Evolutionary conservation across 2,797 vertebrate species (phyloP).

Genomic region (Poecilia gillii): DNA sequence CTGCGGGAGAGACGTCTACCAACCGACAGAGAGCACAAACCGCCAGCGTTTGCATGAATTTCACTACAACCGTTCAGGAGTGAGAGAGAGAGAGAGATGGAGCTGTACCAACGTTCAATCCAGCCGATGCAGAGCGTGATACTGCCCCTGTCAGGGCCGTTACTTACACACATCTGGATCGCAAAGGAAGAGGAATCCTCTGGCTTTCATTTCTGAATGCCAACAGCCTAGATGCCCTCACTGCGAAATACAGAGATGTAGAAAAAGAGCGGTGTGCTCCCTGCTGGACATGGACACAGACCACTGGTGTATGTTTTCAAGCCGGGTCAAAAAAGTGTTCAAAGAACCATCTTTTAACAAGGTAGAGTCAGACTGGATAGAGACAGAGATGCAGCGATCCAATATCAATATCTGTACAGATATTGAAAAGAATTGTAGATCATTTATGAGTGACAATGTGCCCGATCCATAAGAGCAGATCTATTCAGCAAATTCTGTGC

Average conservation of each 20-base stretch:
- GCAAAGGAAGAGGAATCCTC: conserved; percentile 15
- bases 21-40: conserved; percentile 29
- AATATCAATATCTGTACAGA: no score
- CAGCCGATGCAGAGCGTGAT: neutral
- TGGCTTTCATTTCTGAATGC: conserved; percentile 27
- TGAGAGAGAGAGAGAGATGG: neutral
- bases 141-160: neutral
- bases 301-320: no score
- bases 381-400: no score
- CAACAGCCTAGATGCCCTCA: conserved; percentile 37
- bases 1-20: conserved; percentile 13
- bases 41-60: conserved; percentile 21
- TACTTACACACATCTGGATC: conserved; percentile 26
- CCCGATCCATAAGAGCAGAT: no score
- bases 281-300: conserved; percentile 62
- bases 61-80: conserved; percentile 34
- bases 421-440: no score
- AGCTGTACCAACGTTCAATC: neutral
- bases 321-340: no score
- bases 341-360: no score
- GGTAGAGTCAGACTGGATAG: no score
- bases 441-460: no score
- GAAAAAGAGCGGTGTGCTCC: conserved; percentile 55
- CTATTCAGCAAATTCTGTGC: no score
- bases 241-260: neutral